Conservation (phyloP, 2,888 invertebrate genomes). For the Papilio gigon region DNA sequence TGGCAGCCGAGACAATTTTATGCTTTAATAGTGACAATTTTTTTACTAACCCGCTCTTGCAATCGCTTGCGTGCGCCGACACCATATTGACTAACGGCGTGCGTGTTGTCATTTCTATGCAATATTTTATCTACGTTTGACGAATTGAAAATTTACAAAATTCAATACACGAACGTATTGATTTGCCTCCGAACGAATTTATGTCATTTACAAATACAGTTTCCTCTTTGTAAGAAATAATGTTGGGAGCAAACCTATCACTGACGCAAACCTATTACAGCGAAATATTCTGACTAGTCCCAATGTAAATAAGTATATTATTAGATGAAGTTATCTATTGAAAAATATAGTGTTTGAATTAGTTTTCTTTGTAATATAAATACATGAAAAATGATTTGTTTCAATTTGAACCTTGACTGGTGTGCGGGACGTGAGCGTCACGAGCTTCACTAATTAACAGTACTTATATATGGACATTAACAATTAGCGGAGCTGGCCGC, state of each 20-base stretch:
- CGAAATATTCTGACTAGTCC: neutral
- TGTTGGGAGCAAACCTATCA: neutral
- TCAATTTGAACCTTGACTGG: neutral
- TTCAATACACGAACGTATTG: constrained; percentile 17
- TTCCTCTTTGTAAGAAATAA: neutral
- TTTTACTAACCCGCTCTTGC: constrained; percentile 54
- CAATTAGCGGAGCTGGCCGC: constrained; percentile 63
- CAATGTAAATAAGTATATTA: no score
- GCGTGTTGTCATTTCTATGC: constrained; percentile 55
- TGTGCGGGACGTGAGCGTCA: constrained; percentile 42
- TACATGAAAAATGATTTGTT: neutral
- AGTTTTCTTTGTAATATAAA: neutral
- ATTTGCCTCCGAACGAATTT: neutral
- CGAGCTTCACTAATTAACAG: constrained; percentile 45
- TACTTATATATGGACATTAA: constrained; percentile 49
- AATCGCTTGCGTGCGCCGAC: constrained; percentile 63
- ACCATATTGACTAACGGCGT: constrained; percentile 58
- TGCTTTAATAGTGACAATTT: constrained; percentile 65
- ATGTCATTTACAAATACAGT: constrained; percentile 20
- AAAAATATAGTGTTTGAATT: neutral
- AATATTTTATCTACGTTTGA: constrained; percentile 25
- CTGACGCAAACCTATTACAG: neutral
- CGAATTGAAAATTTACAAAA: constrained; percentile 40
- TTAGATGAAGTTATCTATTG: neutral
- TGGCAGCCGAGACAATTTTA: constrained; percentile 75